phyloP scores from a whole-genome alignment of 2,113 vertebrate species.

The Tachycineta bicolor region DNA sequence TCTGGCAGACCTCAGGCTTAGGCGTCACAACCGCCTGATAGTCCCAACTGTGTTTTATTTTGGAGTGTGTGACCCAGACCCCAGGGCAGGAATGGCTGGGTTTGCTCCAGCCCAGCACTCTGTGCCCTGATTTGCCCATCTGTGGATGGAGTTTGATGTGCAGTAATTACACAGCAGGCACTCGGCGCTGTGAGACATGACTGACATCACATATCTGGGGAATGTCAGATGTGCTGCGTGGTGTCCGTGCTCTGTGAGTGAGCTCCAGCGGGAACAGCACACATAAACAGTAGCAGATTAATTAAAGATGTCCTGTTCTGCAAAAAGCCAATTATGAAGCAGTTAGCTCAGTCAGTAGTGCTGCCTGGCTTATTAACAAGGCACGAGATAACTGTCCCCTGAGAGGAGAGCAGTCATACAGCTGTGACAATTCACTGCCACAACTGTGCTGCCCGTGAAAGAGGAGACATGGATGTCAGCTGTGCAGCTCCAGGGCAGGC shows the following conservation, averaged over 20 bases:
- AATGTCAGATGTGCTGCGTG: not conserved
- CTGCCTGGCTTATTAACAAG: not conserved
- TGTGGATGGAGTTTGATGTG: not conserved
- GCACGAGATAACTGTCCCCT: not conserved
- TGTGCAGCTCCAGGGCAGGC: not conserved
- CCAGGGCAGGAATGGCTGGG: not conserved
- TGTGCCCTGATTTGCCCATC: not conserved
- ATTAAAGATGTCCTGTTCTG: slow-evolving; percentile 37
- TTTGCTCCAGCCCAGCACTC: not conserved
- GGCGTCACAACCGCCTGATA: accelerated
- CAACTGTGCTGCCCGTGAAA: not conserved
- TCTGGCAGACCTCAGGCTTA: not conserved
- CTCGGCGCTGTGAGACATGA: not conserved
- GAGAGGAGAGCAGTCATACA: not conserved
- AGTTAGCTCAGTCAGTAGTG: not conserved
- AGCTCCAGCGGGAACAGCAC: not conserved
- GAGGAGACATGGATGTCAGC: not conserved
- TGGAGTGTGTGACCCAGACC: not conserved
- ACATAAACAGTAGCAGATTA: slow-evolving; percentile 17
- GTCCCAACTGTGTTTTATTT: not conserved
- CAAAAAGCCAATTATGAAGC: not conserved
- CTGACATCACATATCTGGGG: not conserved
- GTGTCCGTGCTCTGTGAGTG: not conserved
- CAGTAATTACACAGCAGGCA: not conserved
- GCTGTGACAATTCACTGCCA: not conserved